Conservation (phyloP, 35 echinoderm and acorn worm genomes). For the Anneissia japonica region DNA sequence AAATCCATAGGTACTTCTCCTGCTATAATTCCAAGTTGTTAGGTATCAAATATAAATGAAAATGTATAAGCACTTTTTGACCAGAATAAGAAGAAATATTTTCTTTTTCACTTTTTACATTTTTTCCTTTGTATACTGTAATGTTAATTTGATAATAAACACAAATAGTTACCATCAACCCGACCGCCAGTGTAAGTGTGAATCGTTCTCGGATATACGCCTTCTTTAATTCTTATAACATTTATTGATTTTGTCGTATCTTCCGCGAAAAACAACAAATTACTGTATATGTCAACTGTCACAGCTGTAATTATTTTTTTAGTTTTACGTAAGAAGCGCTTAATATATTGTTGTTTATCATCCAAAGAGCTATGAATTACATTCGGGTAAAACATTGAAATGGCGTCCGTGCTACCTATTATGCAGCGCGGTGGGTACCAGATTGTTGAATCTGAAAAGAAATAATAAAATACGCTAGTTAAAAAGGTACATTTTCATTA, state of each 20-base stretch:
- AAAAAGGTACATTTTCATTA: no score
- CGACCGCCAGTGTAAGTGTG: not conserved
- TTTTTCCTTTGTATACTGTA: no score
- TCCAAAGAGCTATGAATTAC: not conserved
- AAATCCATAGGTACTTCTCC: no score
- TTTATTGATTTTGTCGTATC: not conserved
- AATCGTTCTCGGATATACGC: not conserved
- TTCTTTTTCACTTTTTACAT: no score
- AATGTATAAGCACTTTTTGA: no score
- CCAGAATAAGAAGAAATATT: no score
- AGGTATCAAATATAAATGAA: no score
- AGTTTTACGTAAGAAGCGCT: not conserved
- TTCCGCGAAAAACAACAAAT: not conserved
- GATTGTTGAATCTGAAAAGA: not conserved
- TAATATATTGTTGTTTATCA: not conserved
- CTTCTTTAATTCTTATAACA: not conserved
- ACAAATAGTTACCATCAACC: not conserved
- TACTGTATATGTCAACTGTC: not conserved
- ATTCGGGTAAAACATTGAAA: not conserved
- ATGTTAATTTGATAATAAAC: not conserved
- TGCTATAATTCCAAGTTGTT: no score
- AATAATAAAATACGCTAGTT: no score
- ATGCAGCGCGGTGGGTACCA: not conserved
- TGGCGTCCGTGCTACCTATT: not conserved
- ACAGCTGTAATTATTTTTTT: not conserved